A percentile compares a stretch with the other conserved stretches of the same genome.
phyloP scores from a whole-genome alignment of 2,797 vertebrate species.

The Helicolenus hilgendorfi region DNA sequence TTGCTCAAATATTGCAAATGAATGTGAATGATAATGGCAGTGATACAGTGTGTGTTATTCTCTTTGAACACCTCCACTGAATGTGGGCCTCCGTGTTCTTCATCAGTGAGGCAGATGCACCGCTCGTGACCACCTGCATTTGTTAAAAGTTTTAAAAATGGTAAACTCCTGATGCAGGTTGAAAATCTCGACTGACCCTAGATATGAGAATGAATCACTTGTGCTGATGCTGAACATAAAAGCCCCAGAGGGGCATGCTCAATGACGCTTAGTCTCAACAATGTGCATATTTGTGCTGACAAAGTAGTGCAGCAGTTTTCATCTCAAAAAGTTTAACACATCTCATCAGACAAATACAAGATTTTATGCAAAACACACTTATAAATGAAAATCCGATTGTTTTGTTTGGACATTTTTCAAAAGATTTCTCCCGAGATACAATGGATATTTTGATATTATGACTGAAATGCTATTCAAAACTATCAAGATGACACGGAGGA shows the following conservation, averaged over 20 bases:
- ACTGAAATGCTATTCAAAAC: not conserved
- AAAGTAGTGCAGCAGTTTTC: slow-evolving; percentile 32
- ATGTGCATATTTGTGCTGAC: slow-evolving; percentile 55
- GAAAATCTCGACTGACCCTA: slow-evolving; percentile 36
- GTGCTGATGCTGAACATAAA: slow-evolving; percentile 55
- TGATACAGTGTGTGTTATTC: not conserved
- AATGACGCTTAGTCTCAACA: slow-evolving; percentile 54
- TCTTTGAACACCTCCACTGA: not conserved
- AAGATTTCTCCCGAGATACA: not conserved
- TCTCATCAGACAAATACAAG: not conserved
- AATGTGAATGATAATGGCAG: not conserved
- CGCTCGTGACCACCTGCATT: slow-evolving; percentile 21
- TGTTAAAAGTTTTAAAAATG: slow-evolving; percentile 37
- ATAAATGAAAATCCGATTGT: not conserved
- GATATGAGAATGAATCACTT: slow-evolving; percentile 52
- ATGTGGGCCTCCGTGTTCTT: slow-evolving; percentile 21
- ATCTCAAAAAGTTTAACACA: slow-evolving; percentile 18
- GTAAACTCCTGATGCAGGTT: slow-evolving; percentile 40
- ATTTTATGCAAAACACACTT: slow-evolving; percentile 1
- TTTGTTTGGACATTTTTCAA: not conserved
- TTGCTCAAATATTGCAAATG: not conserved
- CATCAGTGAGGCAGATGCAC: slow-evolving; percentile 20
- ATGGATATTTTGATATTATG: not conserved
- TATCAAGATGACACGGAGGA: not conserved
- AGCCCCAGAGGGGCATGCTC: slow-evolving; percentile 51